phyloP scores from a whole-genome alignment of 2,113 vertebrate genomes.

The Chaenocephalus aceratus region DNA sequence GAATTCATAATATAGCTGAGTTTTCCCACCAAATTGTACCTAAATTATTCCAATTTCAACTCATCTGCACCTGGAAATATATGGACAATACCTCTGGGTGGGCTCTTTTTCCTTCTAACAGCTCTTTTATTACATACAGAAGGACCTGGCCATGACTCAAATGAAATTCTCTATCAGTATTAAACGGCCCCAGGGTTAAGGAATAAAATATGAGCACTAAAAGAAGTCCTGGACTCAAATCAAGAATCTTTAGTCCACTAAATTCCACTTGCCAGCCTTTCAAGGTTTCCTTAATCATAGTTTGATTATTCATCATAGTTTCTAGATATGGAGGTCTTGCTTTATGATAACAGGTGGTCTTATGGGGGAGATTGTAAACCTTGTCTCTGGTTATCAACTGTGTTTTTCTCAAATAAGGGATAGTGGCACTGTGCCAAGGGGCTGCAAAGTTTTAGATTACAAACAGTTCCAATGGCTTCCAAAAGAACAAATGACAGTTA shows the following conservation, averaged over 20 bases:
- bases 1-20: slow-evolving; percentile 2
- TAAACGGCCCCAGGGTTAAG: background rate
- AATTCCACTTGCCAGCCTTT: background rate
- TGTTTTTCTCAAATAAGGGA: no score
- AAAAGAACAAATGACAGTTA: no score
- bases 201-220: background rate
- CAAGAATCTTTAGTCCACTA: background rate
- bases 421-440: no score
- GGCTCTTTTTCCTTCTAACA: background rate
- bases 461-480: no score
- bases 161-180: background rate
- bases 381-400: no score
- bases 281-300: no score
- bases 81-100: background rate
- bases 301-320: no score
- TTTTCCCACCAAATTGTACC: background rate
- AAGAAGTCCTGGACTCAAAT: background rate
- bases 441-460: no score
- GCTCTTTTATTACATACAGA: background rate
- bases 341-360: no score
- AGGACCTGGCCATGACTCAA: background rate
- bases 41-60: background rate
- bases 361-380: no score
- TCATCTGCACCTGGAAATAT: background rate
- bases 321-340: no score